phyloP scores from a whole-genome alignment of 2,797 vertebrate genomes.

The Tenualosa ilisha region DNA sequence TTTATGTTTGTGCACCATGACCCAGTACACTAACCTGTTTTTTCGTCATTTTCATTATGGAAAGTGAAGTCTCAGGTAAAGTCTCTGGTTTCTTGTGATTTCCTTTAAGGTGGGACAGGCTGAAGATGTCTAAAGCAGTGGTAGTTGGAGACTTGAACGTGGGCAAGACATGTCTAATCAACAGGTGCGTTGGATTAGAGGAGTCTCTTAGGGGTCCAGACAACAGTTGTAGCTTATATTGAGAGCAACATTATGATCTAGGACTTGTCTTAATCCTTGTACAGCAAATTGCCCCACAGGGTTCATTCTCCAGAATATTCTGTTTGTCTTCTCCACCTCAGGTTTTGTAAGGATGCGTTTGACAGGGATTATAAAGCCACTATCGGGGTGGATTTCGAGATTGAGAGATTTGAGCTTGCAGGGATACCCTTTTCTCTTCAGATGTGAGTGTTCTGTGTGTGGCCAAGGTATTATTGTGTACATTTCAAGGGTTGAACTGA shows the following conservation, averaged over 20 bases:
- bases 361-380: slow-evolving; percentile 90
- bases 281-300: too few relatives aligned
- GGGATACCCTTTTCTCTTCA: slow-evolving; percentile 86
- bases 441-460: slow-evolving; percentile 77
- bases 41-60: background rate
- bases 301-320: background rate
- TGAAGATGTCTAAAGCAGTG: slow-evolving; percentile 89
- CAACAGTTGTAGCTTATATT: background rate
- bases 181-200: slow-evolving; percentile 72
- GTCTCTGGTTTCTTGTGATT: slow-evolving; percentile 21
- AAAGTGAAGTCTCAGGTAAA: background rate
- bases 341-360: slow-evolving; percentile 90
- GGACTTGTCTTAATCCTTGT: too few relatives aligned
- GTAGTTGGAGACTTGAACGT: slow-evolving; percentile 90
- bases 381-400: slow-evolving; percentile 93
- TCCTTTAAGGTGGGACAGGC: slow-evolving; percentile 69
- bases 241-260: too few relatives aligned
- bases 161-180: slow-evolving; percentile 93
- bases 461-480: background rate
- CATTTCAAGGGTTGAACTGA: background rate
- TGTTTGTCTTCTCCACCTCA: background rate
- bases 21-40: background rate
- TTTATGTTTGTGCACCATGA: background rate
- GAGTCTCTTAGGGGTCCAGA: background rate
- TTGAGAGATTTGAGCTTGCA: slow-evolving; percentile 85